Evolutionary conservation across 2,113 vertebrate species (phyloP), one percentile per base, ranked within the genome.

Genomic region (Mesitornis unicolor): DNA sequence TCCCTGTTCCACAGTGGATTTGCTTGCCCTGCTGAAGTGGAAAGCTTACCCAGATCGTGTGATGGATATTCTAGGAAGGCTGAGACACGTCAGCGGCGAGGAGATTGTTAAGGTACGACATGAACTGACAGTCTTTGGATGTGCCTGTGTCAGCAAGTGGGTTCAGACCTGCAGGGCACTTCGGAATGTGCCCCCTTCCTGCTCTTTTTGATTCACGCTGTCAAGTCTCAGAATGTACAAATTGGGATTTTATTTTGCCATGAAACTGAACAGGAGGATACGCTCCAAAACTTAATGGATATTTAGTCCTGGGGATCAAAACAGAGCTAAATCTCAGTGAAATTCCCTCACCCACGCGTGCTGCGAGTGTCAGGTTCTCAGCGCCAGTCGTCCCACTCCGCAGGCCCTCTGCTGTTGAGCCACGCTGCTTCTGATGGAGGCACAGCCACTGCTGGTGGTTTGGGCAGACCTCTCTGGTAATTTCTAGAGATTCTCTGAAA

Each of bases 1-100:
- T 75, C 24, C 13, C 97, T 97, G 45, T 70, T 97, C 96, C 96
- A 65, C 96, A 99, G 99, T 99, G 97, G 99, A 99, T 88, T 98
- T 99, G 61, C 98, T 99, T 80, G 99, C 99, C 81, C 98, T 99
- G 17, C 98, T 99, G 97, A 99, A 99, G 85, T 99, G 99, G 99
- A 99, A 99, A 84, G 99, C 99, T 87, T 99, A 99, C 92, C 99
- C 99, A 28, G 99, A 99, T 87, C 98, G 99, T 60, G 98, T 99
- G 88, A 98, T 99, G 98, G 99, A 99, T 94, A 99, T 99, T 96
- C 98, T 99, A 33, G 99, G 99, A 45, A 98, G 99, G 48, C 97
- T 99, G 67, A 98, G 99, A 31, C 99, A 99, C 50, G 99, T 99
- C 97, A 99, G 98, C 15, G 99, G 99, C 47, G 99, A 99, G 95